Evolutionary conservation across 2,797 vertebrate species (phyloP).

Genomic region (Florisuga fusca): DNA sequence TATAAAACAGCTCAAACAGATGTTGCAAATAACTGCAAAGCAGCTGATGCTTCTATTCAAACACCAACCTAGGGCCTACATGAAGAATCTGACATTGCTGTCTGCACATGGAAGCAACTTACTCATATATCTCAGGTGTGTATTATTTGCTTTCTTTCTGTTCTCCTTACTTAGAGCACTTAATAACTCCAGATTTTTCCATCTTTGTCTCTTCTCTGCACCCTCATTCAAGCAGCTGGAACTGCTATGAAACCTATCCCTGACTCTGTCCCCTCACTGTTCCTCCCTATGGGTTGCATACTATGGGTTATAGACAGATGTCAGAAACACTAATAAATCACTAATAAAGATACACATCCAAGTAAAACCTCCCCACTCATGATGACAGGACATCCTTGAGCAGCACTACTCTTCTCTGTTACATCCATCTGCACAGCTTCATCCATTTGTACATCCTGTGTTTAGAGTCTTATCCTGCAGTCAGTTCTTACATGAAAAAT

Average conservation of each 20-base stretch:
- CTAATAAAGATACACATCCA: not conserved
- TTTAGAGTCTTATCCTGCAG: not conserved
- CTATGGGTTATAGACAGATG: accelerated
- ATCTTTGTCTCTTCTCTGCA: not conserved
- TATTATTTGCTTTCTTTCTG: not conserved
- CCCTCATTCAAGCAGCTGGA: not conserved
- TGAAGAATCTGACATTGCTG: not conserved
- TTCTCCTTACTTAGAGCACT: not conserved
- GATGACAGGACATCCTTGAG: not conserved
- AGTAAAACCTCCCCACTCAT: not conserved
- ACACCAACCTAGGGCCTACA: not conserved
- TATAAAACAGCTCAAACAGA: not conserved
- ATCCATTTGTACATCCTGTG: not conserved
- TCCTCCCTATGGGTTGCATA: not conserved
- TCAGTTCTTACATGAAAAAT: slow-evolving; percentile 24
- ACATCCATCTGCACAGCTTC: not conserved
- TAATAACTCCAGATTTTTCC: not conserved
- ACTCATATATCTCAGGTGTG: not conserved
- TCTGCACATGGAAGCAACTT: not conserved
- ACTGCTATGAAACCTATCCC: not conserved
- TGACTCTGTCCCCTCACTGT: not conserved
- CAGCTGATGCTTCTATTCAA: not conserved
- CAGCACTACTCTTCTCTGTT: not conserved
- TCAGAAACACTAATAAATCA: not conserved
- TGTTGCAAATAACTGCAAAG: not conserved